phyloP scores from a whole-genome alignment of 1,140 invertebrate genomes.

The Heliothis subflexa region DNA sequence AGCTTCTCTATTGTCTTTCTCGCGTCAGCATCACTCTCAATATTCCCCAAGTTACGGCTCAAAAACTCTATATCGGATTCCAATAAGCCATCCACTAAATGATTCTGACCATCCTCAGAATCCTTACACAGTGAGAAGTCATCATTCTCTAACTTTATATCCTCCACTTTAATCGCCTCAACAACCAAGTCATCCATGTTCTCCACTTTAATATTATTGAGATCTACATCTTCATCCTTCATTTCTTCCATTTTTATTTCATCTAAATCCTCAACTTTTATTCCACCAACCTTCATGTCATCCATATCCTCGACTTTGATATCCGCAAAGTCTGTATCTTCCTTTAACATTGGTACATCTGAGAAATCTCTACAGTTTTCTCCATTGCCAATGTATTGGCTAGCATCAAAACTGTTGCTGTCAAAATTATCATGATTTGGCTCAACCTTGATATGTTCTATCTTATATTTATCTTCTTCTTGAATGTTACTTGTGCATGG shows the following conservation, averaged over 20 bases:
- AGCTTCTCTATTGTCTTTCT: slow-evolving; percentile 85
- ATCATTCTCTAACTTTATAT: slow-evolving; percentile 79
- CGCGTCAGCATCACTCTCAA: slow-evolving; percentile 84
- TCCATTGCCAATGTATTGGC: slow-evolving; percentile 72
- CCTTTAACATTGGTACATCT: slow-evolving; percentile 73
- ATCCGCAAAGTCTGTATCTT: slow-evolving; percentile 78
- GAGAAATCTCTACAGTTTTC: slow-evolving; percentile 74
- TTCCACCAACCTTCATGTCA: slow-evolving; percentile 78
- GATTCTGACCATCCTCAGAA: slow-evolving; percentile 73
- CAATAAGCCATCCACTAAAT: slow-evolving; percentile 80
- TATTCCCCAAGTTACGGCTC: slow-evolving; percentile 83
- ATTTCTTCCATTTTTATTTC: slow-evolving; percentile 76
- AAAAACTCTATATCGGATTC: slow-evolving; percentile 85
- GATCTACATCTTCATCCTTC: slow-evolving; percentile 75
- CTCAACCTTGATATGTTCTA: slow-evolving; percentile 76
- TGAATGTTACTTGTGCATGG: slow-evolving; percentile 70
- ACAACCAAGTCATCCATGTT: slow-evolving; percentile 78
- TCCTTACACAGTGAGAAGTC: slow-evolving; percentile 78
- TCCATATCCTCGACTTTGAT: slow-evolving; percentile 82
- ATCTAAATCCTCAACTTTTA: slow-evolving; percentile 79
- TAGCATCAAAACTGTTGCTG: slow-evolving; percentile 73
- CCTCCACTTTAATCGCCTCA: slow-evolving; percentile 78
- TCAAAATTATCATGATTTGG: slow-evolving; percentile 70
- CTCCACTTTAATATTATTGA: slow-evolving; percentile 74
- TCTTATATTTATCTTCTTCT: slow-evolving; percentile 73